Base-by-base conservation (phyloP, 2,797 vertebrate genomes). In the Sphenopsis melanotis region DNA sequence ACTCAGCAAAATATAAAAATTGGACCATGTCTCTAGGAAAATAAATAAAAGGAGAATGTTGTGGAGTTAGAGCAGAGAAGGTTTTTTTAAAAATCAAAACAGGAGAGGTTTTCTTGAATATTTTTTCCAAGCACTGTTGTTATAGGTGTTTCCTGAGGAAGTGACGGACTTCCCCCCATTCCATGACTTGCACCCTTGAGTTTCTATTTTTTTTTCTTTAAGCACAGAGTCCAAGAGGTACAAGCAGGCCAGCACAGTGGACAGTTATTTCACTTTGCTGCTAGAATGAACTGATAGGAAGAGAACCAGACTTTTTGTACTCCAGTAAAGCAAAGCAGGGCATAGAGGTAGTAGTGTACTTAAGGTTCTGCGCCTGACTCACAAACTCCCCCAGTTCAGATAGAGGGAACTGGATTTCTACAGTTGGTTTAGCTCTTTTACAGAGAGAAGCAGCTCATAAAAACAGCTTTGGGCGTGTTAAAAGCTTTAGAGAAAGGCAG, bases 111-210 rank as follows among this genome's bases (percentile, higher is more conserved):
- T 94, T 93, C 94, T 94, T 76, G 36, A 88, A 36, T 88, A 64
- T 76, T 96, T 96, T 95, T 94, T 91, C 94, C 94, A 96, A 94
- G 91, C 6, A 17, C 94, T 97, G 96, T 96, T 97, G 96, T 97
- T 96, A 81, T 97, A 97, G 96, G 96, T 97, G 96, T 96, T 97
- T 97, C 96, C 96, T 97, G 94, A 97, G 95, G 95, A 96, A 96
- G 91, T 96, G 95, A 94, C 79, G 0, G 41, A 89, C 90, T 94
- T 93, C 68, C 87, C 60, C 64, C 50, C 52, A 34, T 50, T 19
- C 55, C 69, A 65, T 53, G 85, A 84, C 70, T 94, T 42, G n/a
- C 76, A 92, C 93, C 69, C 94, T 92, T 24, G 30, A 82, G 78
- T 41, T 92, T 81, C 57, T 79, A 27, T 63, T 66, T 79, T 86